phyloP scores from a whole-genome alignment of 2,113 vertebrate species.

The Madoqua kirkii region DNA sequence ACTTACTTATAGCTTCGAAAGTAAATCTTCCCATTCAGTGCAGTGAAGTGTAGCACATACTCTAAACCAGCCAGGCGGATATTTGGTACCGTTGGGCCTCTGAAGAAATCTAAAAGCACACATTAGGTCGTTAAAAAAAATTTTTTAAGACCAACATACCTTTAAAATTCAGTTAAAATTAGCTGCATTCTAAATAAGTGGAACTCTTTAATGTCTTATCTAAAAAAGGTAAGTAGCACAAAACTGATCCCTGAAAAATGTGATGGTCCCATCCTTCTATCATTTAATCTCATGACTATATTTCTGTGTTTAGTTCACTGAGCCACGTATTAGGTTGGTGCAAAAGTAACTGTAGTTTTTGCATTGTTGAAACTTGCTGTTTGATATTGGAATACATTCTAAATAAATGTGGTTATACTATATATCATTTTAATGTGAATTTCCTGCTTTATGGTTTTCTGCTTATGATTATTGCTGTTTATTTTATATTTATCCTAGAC shows the following conservation, averaged over 20 bases:
- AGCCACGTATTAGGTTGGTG: neutral
- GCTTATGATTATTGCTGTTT: neutral
- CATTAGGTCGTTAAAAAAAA: neutral
- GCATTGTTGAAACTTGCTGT: neutral
- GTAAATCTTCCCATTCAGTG: slow-evolving; percentile 90
- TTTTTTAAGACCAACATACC: neutral
- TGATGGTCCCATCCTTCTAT: neutral
- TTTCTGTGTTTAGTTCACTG: neutral
- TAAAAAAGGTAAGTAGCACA: neutral
- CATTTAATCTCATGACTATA: neutral
- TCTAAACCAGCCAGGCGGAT: slow-evolving; percentile 95
- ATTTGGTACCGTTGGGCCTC: slow-evolving; percentile 87
- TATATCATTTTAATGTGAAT: neutral
- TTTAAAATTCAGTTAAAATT: slow-evolving; percentile 29
- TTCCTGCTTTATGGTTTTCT: neutral
- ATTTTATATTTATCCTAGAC: neutral
- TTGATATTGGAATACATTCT: neutral
- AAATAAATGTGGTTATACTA: neutral
- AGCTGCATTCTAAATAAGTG: neutral
- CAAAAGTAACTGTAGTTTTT: neutral
- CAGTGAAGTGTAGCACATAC: slow-evolving; percentile 92
- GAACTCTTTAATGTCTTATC: neutral
- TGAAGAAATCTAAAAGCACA: slow-evolving; percentile 91
- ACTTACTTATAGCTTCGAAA: slow-evolving; percentile 95
- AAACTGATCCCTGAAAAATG: neutral